Conservation (phyloP, 1,140 invertebrate species). For the Epicauta chinensis region DNA sequence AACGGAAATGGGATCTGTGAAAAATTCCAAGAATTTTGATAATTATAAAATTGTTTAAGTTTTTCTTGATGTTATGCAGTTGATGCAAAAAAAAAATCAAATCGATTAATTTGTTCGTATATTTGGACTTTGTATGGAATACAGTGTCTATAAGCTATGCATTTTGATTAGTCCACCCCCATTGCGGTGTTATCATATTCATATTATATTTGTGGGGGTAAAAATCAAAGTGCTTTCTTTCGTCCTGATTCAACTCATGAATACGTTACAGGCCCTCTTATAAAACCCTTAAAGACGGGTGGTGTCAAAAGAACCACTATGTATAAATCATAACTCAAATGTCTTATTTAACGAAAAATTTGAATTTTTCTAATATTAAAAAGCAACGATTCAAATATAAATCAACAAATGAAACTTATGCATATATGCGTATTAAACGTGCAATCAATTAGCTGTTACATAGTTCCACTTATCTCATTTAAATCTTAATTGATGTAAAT, state of each 20-base stretch:
- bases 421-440: too few species aligned
- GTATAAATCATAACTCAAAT: constrained; percentile 25
- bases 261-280: constrained; percentile 27
- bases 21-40: too few species aligned
- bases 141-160: constrained; percentile 26
- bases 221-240: constrained; percentile 30
- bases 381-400: too few species aligned
- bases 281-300: constrained; percentile 24
- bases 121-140: constrained; percentile 24
- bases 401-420: too few species aligned
- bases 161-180: constrained; percentile 30
- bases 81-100: too few species aligned
- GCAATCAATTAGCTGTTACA: background rate
- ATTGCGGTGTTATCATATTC: constrained; percentile 31
- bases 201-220: constrained; percentile 33
- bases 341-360: background rate
- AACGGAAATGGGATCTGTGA: too few species aligned
- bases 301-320: constrained; percentile 22
- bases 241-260: constrained; percentile 28
- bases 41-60: too few species aligned
- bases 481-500: constrained; percentile 19
- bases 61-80: too few species aligned
- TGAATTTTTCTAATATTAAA: too few species aligned
- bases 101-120: constrained; percentile 25
- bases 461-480: constrained; percentile 13